A percentile compares a stretch with the other conserved stretches of the same genome.
Evolutionary conservation across 2,797 vertebrate genomes (phyloP).

Genomic region (Enteromius unitaeniatus): DNA sequence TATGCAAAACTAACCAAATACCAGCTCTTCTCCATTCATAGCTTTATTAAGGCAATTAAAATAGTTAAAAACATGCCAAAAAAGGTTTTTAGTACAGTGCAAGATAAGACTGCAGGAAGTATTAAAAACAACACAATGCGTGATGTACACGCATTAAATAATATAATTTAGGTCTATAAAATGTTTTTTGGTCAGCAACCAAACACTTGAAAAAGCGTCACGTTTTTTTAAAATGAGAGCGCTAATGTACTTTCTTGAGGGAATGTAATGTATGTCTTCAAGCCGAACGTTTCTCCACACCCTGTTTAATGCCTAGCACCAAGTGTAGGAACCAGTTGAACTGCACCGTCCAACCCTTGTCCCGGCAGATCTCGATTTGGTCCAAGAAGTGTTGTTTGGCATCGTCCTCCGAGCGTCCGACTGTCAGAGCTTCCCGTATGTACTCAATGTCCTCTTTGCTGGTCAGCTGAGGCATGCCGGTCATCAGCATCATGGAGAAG

Average conservation of each 20-base stretch:
- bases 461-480: constrained; percentile 96
- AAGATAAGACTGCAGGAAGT: neutral
- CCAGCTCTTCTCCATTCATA: neutral
- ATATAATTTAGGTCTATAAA: neutral
- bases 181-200: neutral
- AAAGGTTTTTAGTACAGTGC: neutral
- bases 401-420: constrained; percentile 89
- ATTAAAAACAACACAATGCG: constrained; percentile 1
- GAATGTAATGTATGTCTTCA: constrained; percentile 62
- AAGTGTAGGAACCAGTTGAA: constrained; percentile 99
- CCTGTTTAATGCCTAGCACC: constrained; percentile 97
- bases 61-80: neutral
- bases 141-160: neutral
- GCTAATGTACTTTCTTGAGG: too few relatives aligned
- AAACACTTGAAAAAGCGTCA: neutral
- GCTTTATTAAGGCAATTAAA: neutral
- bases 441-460: constrained; percentile 98
- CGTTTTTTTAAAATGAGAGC: neutral
- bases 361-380: constrained; percentile 97
- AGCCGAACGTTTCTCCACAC: constrained; percentile 94
- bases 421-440: constrained; percentile 93
- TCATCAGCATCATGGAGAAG: constrained; percentile 99
- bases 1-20: neutral
- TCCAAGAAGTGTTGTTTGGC: constrained; percentile 95
- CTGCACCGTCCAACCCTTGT: constrained; percentile 99